Evolutionary conservation across 2,797 vertebrate genomes (phyloP), one percentile per base, ranked within the genome.

Genomic region (Lutjanus campechanus): DNA sequence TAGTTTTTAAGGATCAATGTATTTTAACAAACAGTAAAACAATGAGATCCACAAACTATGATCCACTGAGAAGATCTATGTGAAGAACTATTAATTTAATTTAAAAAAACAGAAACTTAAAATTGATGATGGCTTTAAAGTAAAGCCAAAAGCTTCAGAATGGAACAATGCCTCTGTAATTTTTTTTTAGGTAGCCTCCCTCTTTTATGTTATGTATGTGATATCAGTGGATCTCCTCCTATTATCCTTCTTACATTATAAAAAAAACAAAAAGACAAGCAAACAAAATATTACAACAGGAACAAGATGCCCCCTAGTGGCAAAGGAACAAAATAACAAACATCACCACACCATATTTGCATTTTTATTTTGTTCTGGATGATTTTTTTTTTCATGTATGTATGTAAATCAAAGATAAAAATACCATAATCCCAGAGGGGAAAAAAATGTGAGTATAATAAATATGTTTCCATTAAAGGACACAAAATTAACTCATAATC

Each of bases 301-400:
- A 7, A 25, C 46, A 70, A 9, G 40, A 1, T n/a, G 40, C 66
- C 72, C 36, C 5, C 60, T 65, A 6, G 78, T 81, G 78, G 59
- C 16, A 3, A 9, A 5, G 1, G 7, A 17, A n/a, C 1, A n/a
- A 44, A 59, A 65, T 13, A 20, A 20, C 59, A 11, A 11, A 11
- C 41, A 1, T 13, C 7, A 7, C 43, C 10, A 11, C 49, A 43
- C 17, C 19, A 36, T 36, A 36, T 41, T 2, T 22, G 4, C 5
- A 12, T 16, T 7, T 41, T 11, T 22, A 1, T 25, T 25, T 25
- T 25, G 25, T 25, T 22, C 4, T 8, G 4, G 11, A 36, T n/a
- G 5, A 7, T n/a, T 8, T 60, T 29, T 60, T 29, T 25, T 8
- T 44, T 22, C 4, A 50, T 29, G 15, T 19, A 11, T 51, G 19